Percentiles rank a stretch among this genome's conserved stretches.
These are phyloP conservation scores for Pandion haliaetus DNA, from an alignment of 2,113 vertebrate genomes.

Conservation along the genomic window DNA sequence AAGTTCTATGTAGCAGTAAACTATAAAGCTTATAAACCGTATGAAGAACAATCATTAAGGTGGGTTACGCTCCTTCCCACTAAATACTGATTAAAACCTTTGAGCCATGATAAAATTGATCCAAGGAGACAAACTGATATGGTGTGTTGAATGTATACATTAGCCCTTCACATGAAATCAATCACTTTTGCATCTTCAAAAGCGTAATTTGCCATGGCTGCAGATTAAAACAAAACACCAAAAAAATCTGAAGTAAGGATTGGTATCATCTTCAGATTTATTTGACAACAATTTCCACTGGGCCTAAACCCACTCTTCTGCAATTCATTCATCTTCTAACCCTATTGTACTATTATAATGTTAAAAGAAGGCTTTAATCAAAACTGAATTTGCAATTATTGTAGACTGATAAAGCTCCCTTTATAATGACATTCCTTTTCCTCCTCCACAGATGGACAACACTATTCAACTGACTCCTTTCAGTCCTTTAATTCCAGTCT, in stretches of 20 bases:
- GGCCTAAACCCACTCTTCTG: not conserved
- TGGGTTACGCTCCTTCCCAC: not conserved
- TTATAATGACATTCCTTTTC: not conserved
- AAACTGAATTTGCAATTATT: not conserved
- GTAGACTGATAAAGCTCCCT: not conserved
- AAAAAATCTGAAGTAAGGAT: not conserved
- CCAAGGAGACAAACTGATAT: not conserved
- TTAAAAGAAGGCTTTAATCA: not conserved
- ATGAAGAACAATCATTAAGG: not conserved
- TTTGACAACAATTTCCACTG: not conserved
- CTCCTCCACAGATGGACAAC: not conserved
- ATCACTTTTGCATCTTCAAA: not conserved
- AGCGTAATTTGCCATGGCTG: not conserved
- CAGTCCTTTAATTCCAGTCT: constrained; percentile 2
- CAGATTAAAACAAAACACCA: not conserved
- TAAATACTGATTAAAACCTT: constrained; percentile 3
- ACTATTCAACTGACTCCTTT: not conserved
- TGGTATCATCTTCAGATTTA: not conserved
- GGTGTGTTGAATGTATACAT: not conserved
- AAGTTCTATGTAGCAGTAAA: not conserved
- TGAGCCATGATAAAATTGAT: not conserved
- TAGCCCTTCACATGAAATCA: not conserved
- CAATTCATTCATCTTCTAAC: not conserved
- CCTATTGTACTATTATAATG: not conserved
- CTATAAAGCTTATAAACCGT: not conserved